Percentiles rank a stretch among this genome's conserved stretches.
Evolutionary conservation across 2,113 vertebrate genomes (phyloP).

Genomic region (Lamprotornis superbus): DNA sequence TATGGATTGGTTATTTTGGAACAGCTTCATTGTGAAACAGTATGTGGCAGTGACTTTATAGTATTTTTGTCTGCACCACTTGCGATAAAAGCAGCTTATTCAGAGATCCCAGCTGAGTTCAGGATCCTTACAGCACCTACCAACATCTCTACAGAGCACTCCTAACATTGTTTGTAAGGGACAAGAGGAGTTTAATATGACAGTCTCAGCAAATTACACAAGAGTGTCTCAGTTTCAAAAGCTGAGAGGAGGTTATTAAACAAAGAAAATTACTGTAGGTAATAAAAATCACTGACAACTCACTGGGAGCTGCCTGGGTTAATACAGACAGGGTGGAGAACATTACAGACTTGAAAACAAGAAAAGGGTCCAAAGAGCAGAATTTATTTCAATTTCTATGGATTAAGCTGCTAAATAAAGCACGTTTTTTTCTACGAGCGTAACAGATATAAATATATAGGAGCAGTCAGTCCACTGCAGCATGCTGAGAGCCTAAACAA

Average conservation of each 20-base stretch:
- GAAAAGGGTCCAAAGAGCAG: neutral
- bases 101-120: neutral
- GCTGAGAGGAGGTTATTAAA: neutral
- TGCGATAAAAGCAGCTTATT: neutral
- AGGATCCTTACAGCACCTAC: neutral
- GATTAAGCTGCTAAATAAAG: neutral
- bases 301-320: neutral
- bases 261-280: neutral
- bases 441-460: neutral
- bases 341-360: neutral
- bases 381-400: neutral
- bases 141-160: neutral
- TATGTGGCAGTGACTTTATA: neutral
- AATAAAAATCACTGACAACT: neutral
- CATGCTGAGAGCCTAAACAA: conserved; percentile 1
- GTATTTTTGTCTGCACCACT: neutral
- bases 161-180: neutral
- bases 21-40: neutral
- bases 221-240: neutral
- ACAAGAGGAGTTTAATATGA: neutral
- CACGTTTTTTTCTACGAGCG: neutral
- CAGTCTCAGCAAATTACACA: neutral
- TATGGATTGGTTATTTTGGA: neutral
- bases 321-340: neutral
- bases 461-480: neutral